Conservation (phyloP, 1,140 invertebrate species). For the Heliothis subflexa region DNA sequence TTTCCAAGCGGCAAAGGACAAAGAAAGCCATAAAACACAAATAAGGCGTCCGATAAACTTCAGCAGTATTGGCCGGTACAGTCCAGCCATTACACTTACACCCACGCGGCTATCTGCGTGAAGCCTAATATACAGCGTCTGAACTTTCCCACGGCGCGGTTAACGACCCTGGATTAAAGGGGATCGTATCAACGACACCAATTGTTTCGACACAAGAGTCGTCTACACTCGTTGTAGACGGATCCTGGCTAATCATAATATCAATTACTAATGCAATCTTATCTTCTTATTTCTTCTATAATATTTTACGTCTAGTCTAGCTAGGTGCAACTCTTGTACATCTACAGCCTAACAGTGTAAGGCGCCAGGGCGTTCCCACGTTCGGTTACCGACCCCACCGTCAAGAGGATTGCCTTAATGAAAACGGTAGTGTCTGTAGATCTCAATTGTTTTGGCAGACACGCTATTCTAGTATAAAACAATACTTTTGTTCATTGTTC, state of each 20-base stretch:
- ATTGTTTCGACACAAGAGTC: slow-evolving; percentile 10
- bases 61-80: not conserved
- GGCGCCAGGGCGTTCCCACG: slow-evolving; percentile 38
- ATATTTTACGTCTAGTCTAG: not conserved
- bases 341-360: slow-evolving; percentile 11
- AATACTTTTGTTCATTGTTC: not conserved
- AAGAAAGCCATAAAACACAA: not conserved
- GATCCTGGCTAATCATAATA: no score
- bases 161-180: slow-evolving; percentile 30
- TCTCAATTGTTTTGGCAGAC: slow-evolving; percentile 26
- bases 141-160: slow-evolving; percentile 28
- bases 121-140: not conserved
- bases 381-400: slow-evolving; percentile 40
- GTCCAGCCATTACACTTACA: slow-evolving; percentile 12
- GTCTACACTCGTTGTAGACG: slow-evolving; percentile 10
- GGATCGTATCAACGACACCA: slow-evolving; percentile 27
- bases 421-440: not conserved
- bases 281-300: no score
- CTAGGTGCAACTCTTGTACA: not conserved
- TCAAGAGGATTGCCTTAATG: slow-evolving; percentile 19
- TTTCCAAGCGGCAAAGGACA: slow-evolving; percentile 8
- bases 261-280: no score
- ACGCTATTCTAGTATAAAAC: not conserved
- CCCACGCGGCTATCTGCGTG: slow-evolving; percentile 20
- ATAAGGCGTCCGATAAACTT: slow-evolving; percentile 9